Percentiles rank a stretch among this genome's conserved stretches.
Conservation (phyloP, 2,797 vertebrate genomes). For the Chiloscyllium punctatum region DNA sequence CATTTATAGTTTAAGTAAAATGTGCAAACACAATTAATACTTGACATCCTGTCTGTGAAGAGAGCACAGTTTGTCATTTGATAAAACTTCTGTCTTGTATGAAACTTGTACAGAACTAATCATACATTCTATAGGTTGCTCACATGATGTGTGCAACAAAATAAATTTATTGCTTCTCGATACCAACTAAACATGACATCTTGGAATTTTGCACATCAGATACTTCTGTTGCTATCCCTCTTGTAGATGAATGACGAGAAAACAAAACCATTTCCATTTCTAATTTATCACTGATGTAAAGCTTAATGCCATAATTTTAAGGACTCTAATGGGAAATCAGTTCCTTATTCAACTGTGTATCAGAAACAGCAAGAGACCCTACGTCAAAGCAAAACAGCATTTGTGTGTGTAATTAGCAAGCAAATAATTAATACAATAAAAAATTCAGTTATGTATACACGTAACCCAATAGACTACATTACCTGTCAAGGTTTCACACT, state of each 20-base stretch:
- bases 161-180: background rate
- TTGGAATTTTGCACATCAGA: background rate
- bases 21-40: background rate
- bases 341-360: background rate
- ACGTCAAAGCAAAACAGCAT: background rate
- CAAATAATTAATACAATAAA: slow-evolving; percentile 34
- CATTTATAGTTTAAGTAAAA: background rate
- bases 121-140: background rate
- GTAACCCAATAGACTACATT: background rate
- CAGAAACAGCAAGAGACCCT: background rate
- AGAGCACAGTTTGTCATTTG: background rate
- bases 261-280: background rate
- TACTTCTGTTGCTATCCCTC: background rate
- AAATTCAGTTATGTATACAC: background rate
- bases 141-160: background rate
- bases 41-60: background rate
- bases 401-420: background rate
- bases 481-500: slow-evolving; percentile 3
- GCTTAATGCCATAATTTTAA: slow-evolving; percentile 18
- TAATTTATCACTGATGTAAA: slow-evolving; percentile 18
- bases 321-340: background rate
- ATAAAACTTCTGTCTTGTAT: background rate
- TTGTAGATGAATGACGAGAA: background rate
- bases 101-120: background rate
- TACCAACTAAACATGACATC: background rate